Conservation (phyloP, 2,113 vertebrate genomes). For the Ginglymostoma cirratum region DNA sequence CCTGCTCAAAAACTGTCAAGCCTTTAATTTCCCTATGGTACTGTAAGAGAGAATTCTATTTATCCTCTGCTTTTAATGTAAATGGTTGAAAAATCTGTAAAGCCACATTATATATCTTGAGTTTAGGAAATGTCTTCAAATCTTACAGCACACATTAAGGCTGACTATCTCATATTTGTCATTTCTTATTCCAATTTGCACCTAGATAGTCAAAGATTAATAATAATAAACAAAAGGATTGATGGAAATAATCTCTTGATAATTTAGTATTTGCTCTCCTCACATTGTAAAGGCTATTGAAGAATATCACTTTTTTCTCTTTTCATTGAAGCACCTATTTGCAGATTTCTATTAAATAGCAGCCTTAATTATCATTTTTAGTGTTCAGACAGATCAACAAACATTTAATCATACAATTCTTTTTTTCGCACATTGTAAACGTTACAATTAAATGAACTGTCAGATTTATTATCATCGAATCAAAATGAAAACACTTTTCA, state of each 20-base stretch:
- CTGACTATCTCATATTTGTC: neutral
- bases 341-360: neutral
- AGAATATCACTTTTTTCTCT: neutral
- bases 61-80: conserved; percentile 23
- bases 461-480: too few species aligned
- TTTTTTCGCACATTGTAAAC: neutral
- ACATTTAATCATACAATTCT: neutral
- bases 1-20: neutral
- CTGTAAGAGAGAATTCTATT: conserved; percentile 3
- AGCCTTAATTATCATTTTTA: neutral
- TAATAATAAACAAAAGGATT: neutral
- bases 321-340: neutral
- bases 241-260: neutral
- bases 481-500: neutral
- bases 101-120: neutral
- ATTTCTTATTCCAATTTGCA: neutral
- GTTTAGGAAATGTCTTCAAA: neutral
- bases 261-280: neutral
- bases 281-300: neutral
- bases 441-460: neutral
- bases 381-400: neutral
- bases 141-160: neutral
- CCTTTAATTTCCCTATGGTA: conserved; percentile 29
- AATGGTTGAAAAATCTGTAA: neutral
- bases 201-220: neutral